phyloP scores from a whole-genome alignment of 2,113 vertebrate genomes.

The Quiscalus mexicanus region DNA sequence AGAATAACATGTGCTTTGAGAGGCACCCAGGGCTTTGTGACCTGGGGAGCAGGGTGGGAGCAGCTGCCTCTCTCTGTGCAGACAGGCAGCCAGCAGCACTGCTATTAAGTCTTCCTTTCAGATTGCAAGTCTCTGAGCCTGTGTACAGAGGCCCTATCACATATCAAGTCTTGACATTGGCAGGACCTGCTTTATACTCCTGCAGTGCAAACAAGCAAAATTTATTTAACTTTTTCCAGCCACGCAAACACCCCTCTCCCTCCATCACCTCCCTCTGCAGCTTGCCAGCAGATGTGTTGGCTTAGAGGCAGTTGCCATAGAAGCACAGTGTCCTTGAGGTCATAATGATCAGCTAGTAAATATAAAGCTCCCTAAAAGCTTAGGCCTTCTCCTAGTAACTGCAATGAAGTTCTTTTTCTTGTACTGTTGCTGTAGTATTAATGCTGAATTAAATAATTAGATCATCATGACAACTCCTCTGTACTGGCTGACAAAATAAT shows the following conservation, averaged over 20 bases:
- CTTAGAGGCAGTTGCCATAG: constrained; percentile 10
- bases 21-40: not conserved
- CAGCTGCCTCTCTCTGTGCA: not conserved
- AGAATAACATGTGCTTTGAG: not conserved
- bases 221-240: not conserved
- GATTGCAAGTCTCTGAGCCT: not conserved
- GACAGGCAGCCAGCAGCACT: not conserved
- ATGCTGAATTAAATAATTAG: not conserved
- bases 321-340: not conserved
- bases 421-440: not conserved
- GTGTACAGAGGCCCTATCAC: not conserved
- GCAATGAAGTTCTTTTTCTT: not conserved
- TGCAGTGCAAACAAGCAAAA: not conserved
- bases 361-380: not conserved
- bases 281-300: not conserved
- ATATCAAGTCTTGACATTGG: not conserved
- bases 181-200: not conserved
- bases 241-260: not conserved
- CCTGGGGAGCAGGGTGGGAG: not conserved
- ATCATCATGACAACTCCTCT: not conserved
- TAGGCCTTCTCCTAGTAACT: not conserved
- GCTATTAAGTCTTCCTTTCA: not conserved
- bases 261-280: not conserved
- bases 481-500: not conserved
- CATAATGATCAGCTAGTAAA: not conserved